Evolutionary conservation across 2,113 vertebrate species (phyloP), one percentile per base, ranked within the genome.

Genomic region (Alexandromys fortis): DNA sequence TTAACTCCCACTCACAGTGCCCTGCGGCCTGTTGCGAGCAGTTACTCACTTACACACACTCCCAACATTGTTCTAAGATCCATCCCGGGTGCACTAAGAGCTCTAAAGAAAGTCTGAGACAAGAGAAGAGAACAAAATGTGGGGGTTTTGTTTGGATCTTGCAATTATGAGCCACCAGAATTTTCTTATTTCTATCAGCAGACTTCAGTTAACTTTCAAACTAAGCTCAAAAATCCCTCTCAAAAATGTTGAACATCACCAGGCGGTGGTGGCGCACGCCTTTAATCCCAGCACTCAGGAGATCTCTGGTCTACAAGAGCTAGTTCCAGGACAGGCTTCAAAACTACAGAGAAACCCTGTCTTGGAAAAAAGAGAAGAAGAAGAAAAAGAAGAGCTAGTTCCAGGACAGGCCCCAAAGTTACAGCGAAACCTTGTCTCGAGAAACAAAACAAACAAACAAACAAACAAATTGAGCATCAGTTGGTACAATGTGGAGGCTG

Each of bases 161-260:
- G 24, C 90, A 38, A 90, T 90, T 81, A 52, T 67, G 81, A 96
- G 67, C 45, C 76, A 86, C 35, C 10, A 38, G 79, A 65, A 26
- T 52, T 73, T 93, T 81, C 38, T 78, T 86, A 81, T 26, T 81
- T 58, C 58, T 58, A 72, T 82, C 49, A 94, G 33, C 65, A 92
- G 76, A 21, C 83, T 97, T 95, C 67, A 94, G 55, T 90, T 92
- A 94, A 92, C 68, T 88, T 95, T 96, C 88, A 33, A 68, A 68
- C 30, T 68, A 68, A 33, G 67, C 67, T 68, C 67, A 33, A 68
- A 68, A 68, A 83, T 88, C 10, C 63, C 47, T 94, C 95, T 85
- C 87, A 75, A 86, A 78, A 83, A 24, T n/a, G 73, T 8, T 35
- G 67, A 88, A 42, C 86, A 17, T 24, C 67, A 30, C 55, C 17